phyloP scores from a whole-genome alignment of 2,113 vertebrate species.

The Xyliphius kryptos region DNA sequence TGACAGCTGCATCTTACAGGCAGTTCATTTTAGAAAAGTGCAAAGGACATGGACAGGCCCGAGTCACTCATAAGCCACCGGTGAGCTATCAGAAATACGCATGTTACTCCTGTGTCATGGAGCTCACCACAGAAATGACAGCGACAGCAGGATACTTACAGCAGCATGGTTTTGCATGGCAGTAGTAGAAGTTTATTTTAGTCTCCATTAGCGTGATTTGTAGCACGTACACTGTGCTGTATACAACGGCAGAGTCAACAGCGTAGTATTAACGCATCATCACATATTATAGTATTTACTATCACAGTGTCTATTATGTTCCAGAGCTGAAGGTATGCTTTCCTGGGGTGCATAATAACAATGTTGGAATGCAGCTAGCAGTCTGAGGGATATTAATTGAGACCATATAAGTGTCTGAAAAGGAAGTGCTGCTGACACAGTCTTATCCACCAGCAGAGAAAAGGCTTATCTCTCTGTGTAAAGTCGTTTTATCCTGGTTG shows the following conservation, averaged over 20 bases:
- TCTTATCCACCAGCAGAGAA: background rate
- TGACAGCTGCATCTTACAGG: conserved; percentile 19
- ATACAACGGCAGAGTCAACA: background rate
- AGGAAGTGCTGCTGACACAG: background rate
- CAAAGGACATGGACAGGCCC: conserved; percentile 22
- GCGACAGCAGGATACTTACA: background rate
- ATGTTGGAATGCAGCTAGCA: background rate
- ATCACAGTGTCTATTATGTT: background rate
- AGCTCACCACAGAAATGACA: conserved; percentile 6
- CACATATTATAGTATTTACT: background rate
- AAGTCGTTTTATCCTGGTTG: conserved; percentile 19
- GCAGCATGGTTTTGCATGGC: conserved; percentile 11
- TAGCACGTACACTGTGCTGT: background rate
- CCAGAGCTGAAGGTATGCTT: background rate
- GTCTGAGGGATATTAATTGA: background rate
- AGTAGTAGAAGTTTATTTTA: conserved; percentile 10
- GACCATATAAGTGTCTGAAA: background rate
- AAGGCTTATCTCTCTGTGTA: background rate
- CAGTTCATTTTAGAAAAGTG: conserved; percentile 33
- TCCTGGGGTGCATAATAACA: background rate
- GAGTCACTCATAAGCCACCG: conserved; percentile 14
- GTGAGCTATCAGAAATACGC: conserved; percentile 7
- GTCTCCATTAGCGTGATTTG: background rate
- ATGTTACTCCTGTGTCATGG: background rate
- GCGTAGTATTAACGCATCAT: background rate